These are phyloP conservation scores for Cherax quadricarinatus DNA, from an alignment of 1,140 invertebrate genomes.

Conservation along the genomic window DNA sequence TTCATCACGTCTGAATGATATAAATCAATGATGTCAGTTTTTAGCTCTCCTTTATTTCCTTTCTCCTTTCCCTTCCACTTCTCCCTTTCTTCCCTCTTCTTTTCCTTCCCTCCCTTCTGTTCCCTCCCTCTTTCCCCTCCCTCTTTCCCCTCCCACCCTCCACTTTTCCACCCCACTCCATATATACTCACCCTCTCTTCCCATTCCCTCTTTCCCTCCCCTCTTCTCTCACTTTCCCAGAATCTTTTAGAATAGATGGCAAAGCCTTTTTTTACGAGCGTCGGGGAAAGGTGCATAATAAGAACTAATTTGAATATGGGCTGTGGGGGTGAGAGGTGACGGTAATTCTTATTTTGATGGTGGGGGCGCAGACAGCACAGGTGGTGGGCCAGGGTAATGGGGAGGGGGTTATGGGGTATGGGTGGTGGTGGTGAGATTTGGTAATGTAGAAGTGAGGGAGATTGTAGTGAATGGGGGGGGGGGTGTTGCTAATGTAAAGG, in stretches of 20 bases:
- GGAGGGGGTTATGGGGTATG: not conserved
- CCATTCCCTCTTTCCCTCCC: not conserved
- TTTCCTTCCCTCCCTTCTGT: too few relatives aligned
- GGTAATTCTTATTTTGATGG: conserved; percentile 12
- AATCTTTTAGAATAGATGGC: conserved; percentile 12
- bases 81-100: not conserved
- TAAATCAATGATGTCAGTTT: too few relatives aligned
- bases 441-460: not conserved
- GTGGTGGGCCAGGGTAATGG: not conserved
- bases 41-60: not conserved
- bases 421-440: not conserved
- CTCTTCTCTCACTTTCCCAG: not conserved
- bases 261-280: conserved; percentile 5
- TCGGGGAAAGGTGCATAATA: conserved; percentile 21
- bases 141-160: not conserved
- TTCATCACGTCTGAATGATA: too few relatives aligned
- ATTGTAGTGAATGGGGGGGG: not conserved
- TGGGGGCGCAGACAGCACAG: not conserved
- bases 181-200: not conserved
- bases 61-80: not conserved
- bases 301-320: conserved; percentile 39
- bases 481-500: not conserved
- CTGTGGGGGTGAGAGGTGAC: conserved; percentile 20
- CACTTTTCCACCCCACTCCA: not conserved
- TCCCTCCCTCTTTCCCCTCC: not conserved